These are phyloP conservation scores for Bubo blakistoni DNA, from an alignment of 2,113 vertebrate genomes.

Conservation along the genomic window DNA sequence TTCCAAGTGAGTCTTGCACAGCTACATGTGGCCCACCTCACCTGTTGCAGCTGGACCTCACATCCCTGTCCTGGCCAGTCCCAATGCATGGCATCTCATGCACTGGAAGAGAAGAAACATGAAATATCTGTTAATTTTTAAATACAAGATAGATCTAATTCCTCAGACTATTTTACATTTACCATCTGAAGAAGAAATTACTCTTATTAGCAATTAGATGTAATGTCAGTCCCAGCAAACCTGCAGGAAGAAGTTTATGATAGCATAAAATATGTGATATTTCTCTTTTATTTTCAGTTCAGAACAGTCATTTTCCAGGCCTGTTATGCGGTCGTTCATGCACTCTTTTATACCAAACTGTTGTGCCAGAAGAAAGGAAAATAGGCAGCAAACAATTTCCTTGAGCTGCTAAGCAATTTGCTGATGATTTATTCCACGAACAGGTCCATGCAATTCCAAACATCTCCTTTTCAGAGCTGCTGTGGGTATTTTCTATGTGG, in stretches of 20 bases:
- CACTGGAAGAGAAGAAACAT: not conserved
- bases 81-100: rapidly evolving
- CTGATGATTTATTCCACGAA: not conserved
- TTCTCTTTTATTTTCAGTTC: conserved; percentile 7
- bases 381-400: not conserved
- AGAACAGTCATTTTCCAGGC: not conserved
- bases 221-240: conserved; percentile 11
- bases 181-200: not conserved
- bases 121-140: conserved; percentile 13
- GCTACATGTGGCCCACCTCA: not conserved
- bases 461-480: not conserved
- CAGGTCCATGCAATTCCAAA: not conserved
- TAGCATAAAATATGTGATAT: not conserved
- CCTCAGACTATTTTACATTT: not conserved
- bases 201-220: conserved; percentile 23
- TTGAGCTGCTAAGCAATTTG: not conserved
- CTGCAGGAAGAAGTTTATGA: conserved; percentile 17
- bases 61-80: too few species aligned
- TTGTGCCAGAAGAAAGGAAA: not conserved
- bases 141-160: conserved; percentile 6
- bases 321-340: not conserved
- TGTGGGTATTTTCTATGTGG: not conserved
- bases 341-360: not conserved
- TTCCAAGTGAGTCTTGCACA: not conserved
- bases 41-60: not conserved